Evolutionary conservation across 2,888 invertebrate species (phyloP).

Genomic region (Mantis religiosa): DNA sequence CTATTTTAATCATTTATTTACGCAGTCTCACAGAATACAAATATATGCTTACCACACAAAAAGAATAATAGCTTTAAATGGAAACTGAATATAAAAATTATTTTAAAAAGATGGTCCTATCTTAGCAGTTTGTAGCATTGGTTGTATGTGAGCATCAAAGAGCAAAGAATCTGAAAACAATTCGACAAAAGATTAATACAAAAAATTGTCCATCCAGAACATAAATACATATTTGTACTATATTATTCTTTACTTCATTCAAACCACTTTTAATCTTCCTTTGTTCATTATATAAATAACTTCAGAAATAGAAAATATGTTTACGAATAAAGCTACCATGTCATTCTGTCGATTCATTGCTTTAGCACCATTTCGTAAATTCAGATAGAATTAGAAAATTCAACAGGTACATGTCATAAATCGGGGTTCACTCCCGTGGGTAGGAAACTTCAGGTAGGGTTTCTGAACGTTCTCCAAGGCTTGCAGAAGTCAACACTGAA

Average conservation of each 20-base stretch:
- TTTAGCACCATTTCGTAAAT: neutral
- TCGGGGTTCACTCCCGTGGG: neutral
- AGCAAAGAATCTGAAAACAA: neutral
- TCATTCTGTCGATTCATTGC: neutral
- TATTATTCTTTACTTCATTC: neutral
- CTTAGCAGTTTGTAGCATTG: too few relatives aligned
- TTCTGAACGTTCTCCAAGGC: neutral
- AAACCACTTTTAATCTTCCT: neutral
- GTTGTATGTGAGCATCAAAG: neutral
- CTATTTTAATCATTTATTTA: too few relatives aligned
- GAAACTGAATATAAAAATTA: too few relatives aligned
- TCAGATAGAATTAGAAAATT: neutral
- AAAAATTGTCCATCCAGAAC: neutral
- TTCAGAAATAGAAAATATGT: neutral
- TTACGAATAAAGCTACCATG: neutral
- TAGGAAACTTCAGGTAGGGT: neutral
- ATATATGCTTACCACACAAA: too few relatives aligned
- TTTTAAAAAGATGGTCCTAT: too few relatives aligned
- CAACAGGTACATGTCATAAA: neutral
- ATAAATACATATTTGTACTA: neutral
- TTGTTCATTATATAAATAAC: neutral
- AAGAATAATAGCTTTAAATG: too few relatives aligned
- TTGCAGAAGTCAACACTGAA: neutral
- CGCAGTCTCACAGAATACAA: too few relatives aligned
- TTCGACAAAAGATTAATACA: neutral